Evolutionary conservation across 2,797 vertebrate species (phyloP).

Genomic region (Anguilla anguilla): DNA sequence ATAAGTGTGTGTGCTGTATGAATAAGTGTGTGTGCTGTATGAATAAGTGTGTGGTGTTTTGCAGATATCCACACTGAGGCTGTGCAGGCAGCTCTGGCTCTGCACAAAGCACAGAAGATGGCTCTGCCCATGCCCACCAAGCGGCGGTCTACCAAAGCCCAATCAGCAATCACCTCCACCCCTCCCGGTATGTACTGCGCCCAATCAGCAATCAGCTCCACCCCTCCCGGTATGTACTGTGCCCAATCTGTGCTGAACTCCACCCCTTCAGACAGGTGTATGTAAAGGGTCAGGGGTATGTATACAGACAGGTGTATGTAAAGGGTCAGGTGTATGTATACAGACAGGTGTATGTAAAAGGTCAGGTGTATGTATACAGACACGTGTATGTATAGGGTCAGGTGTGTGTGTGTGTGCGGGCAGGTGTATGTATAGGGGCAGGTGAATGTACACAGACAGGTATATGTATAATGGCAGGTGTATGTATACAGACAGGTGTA

Average conservation of each 20-base stretch:
- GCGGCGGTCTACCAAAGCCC: constrained; percentile 89
- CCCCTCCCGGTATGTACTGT: background rate
- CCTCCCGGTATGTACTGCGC: constrained; percentile 81
- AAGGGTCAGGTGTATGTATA: too few species aligned
- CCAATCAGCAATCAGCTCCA: background rate
- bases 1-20: too few species aligned
- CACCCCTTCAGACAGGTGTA: background rate
- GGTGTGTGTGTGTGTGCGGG: too few species aligned
- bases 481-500: background rate
- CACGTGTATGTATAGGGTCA: too few species aligned
- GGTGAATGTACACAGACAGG: too few species aligned
- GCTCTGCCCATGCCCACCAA: constrained; percentile 97
- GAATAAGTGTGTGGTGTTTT: background rate
- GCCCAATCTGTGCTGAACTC: background rate
- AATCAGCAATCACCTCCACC: constrained; percentile 88
- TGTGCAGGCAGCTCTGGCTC: constrained; percentile 93
- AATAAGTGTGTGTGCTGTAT: too few species aligned
- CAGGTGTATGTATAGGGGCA: too few species aligned
- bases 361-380: too few species aligned
- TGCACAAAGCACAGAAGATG: constrained; percentile 98
- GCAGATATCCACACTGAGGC: constrained; percentile 94
- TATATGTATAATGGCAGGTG: background rate
- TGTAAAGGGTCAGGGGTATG: too few species aligned
- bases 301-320: too few species aligned
- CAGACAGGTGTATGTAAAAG: too few species aligned